Evolutionary conservation across 2,888 invertebrate species (phyloP).

Genomic region (Platycheirus rosarum): DNA sequence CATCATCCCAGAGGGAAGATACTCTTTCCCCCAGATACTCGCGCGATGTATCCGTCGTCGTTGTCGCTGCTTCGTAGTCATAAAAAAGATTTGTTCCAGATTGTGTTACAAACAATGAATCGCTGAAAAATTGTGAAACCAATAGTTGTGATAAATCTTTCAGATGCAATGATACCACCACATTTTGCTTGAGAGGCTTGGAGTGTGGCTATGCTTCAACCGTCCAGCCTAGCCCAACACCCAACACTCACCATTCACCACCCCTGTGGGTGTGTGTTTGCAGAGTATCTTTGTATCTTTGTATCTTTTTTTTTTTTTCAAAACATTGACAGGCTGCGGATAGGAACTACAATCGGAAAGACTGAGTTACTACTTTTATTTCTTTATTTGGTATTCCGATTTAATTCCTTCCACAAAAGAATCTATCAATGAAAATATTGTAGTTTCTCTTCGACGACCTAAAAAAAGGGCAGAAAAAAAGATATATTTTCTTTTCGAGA

Average conservation of each 20-base stretch:
- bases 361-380: conserved; percentile 45
- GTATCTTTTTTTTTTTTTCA: too few relatives aligned
- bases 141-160: conserved; percentile 74
- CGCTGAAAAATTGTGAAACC: conserved; percentile 74
- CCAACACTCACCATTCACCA: conserved; percentile 4
- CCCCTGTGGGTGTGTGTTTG: conserved; percentile 30
- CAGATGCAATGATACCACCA: conserved; percentile 63
- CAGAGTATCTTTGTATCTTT: conserved; percentile 12
- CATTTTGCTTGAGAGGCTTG: neutral
- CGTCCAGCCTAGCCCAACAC: conserved; percentile 12
- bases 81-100: conserved; percentile 71
- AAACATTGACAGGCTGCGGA: conserved; percentile 34
- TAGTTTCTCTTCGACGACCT: conserved; percentile 63
- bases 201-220: conserved; percentile 38
- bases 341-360: neutral
- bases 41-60: conserved; percentile 3
- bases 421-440: conserved; percentile 69
- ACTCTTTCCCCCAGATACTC: conserved; percentile 11
- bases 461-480: conserved; percentile 17
- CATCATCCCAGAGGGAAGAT: conserved; percentile 25
- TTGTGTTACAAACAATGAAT: conserved; percentile 72
- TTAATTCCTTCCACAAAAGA: conserved; percentile 54
- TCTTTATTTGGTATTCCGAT: conserved; percentile 61
- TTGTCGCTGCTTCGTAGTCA: conserved; percentile 13
- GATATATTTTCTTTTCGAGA: neutral